Conservation (phyloP, 2,888 invertebrate genomes). For the Anagyrus pseudococci region DNA sequence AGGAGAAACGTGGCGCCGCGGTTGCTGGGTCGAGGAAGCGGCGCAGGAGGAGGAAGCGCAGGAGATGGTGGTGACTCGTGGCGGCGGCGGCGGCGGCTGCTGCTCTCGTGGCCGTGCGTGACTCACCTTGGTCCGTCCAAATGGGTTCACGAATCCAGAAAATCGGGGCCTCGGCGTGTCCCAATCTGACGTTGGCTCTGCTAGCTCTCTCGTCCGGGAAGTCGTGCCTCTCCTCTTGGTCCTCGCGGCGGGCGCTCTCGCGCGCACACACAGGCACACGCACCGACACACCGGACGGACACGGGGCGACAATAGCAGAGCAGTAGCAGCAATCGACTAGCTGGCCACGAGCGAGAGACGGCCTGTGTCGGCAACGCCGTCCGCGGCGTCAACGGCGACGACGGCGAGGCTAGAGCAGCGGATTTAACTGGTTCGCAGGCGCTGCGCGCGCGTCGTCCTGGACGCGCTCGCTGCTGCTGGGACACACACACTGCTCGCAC, state of each 20-base stretch:
- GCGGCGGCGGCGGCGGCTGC: background rate
- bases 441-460: background rate
- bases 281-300: background rate
- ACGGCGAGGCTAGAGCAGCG: background rate
- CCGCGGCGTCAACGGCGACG: slow-evolving; percentile 1
- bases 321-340: background rate
- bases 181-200: slow-evolving; percentile 17
- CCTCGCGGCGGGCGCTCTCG: slow-evolving; percentile 16
- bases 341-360: background rate
- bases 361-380: slow-evolving; percentile 3
- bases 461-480: background rate
- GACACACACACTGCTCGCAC: background rate
- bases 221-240: too few relatives aligned
- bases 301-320: background rate
- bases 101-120: slow-evolving; percentile 44
- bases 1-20: background rate
- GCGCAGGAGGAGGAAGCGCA: background rate
- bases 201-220: slow-evolving; percentile 39
- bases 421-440: background rate
- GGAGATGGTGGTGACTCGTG: background rate
- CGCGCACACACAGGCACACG: background rate
- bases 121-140: slow-evolving; percentile 83
- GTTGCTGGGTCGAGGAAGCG: background rate
- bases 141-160: slow-evolving; percentile 69
- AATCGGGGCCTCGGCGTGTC: slow-evolving; percentile 34